Base-by-base conservation (phyloP, 2,888 invertebrate genomes). In the Malthinus flaveolus region DNA sequence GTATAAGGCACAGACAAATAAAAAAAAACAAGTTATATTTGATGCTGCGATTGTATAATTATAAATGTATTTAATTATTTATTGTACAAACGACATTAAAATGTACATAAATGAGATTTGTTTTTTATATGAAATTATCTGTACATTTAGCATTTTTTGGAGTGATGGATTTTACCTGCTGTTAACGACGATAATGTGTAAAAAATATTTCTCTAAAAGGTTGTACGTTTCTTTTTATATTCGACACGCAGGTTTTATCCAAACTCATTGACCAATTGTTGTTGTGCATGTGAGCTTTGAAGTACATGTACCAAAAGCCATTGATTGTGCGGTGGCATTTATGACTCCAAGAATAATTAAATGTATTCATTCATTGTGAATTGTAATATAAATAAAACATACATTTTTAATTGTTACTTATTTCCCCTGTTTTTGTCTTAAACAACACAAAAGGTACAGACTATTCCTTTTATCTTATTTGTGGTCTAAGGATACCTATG, bases 1-100 rank as follows among this genome's bases (percentile, higher is more conserved):
- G 68, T 65, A 65, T 64, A 42, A 42, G n/a, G 39, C 39, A 42
- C 39, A 66, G 52, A 66, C 45, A 69, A 59, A 71, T 67, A 69
- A 66, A 66, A 51, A 66, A 71, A 68, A 69, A 70, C 23, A 70
- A 70, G 73, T 72, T 76, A 75, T 77, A 77, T 75, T 76, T 76
- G 74, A 74, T 73, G 75, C 74, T 75, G 70, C 70, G 69, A 68
- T 68, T 71, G 70, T 75, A 74, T 75, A 71, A 42, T 42, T 42
- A 42, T 42, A 42, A 42, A 42, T 42, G 39, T 42, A 42, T 42
- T 74, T 73, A 68, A 71, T 49, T 51, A 54, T 61, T 62, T 66
- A 68, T 68, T 68, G 68, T 66, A 67, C 59, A 66, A 67, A 66
- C 56, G 23, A 70, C 68, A 61, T 63, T 42, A 23, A 59, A 67